A percentile compares a stretch with the other conserved stretches of the same genome.
These are phyloP conservation scores for Melanostigma gelatinosum DNA, from an alignment of 2,113 vertebrate genomes.

Conservation along the genomic window DNA sequence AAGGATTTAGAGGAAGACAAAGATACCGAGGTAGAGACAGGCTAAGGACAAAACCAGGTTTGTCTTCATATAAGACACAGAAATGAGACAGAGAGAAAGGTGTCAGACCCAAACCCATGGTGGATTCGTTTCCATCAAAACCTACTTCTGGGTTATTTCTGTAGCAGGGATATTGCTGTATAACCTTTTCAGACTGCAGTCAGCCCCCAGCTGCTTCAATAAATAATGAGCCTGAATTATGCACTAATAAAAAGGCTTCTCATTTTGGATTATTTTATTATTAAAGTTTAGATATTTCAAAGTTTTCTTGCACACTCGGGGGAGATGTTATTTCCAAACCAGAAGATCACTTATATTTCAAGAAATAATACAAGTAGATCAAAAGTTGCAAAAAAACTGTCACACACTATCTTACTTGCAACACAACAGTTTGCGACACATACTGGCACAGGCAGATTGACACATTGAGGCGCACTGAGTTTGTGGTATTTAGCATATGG, in stretches of 20 bases:
- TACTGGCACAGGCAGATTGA: conserved; percentile 25
- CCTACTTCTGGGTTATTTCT: conserved; percentile 59
- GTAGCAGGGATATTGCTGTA: conserved; percentile 49
- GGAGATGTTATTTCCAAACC: conserved; percentile 30
- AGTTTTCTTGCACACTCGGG: conserved; percentile 28
- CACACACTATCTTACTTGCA: neutral
- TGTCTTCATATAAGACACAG: neutral
- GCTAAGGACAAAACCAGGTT: conserved; percentile 9
- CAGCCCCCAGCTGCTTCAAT: conserved; percentile 57
- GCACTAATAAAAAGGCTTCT: conserved; percentile 75
- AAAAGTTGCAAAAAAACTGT: neutral
- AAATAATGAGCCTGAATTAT: conserved; percentile 79
- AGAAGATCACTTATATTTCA: neutral
- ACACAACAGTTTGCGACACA: too few species aligned
- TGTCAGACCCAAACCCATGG: conserved; percentile 23
- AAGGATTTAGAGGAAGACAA: conserved; percentile 26
- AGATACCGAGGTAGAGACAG: conserved; percentile 1
- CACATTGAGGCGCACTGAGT: too few species aligned
- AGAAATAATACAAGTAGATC: neutral
- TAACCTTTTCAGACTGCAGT: conserved; percentile 72
- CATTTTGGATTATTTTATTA: conserved; percentile 72
- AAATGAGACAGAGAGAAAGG: neutral
- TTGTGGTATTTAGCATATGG: conserved; percentile 12
- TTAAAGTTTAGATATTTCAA: conserved; percentile 67
- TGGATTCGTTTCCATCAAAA: conserved; percentile 50